These are phyloP conservation scores for Lytechinus pictus DNA, from an alignment of 35 echinoderm and acorn worm species.

Conservation along the genomic window DNA sequence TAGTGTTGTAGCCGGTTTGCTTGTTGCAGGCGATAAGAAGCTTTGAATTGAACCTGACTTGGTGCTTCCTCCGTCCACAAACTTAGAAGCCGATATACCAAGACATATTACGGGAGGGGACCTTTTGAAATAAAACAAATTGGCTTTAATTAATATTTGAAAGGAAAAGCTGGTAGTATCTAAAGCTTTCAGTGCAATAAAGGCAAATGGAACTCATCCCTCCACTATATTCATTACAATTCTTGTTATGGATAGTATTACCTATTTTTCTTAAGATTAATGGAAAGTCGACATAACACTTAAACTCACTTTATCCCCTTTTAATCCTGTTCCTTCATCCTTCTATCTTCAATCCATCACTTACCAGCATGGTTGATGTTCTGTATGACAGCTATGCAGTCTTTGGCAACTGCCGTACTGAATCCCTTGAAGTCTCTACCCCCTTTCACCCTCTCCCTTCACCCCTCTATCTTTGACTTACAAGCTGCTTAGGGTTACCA, in stretches of 20 bases:
- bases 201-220: not conserved
- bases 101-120: constrained; percentile 70
- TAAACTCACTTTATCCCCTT: no score
- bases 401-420: constrained; percentile 58
- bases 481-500: constrained; percentile 56
- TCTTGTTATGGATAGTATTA: no score
- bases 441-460: no score
- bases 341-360: constrained; percentile 65
- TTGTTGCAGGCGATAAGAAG: constrained; percentile 56
- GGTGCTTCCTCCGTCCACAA: constrained; percentile 49
- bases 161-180: not conserved
- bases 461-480: constrained; percentile 35
- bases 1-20: not conserved
- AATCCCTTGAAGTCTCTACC: constrained; percentile 48
- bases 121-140: constrained; percentile 38
- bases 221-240: not conserved
- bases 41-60: constrained; percentile 64
- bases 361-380: constrained; percentile 84
- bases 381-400: constrained; percentile 78
- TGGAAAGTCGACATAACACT: no score
- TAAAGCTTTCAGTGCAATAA: not conserved
- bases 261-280: no score
- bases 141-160: not conserved
- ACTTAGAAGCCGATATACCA: constrained; percentile 84
- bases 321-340: not conserved